A percentile compares a stretch with the other conserved stretches of the same genome.
These are phyloP conservation scores for Siniperca undulata DNA, from an alignment of 2,797 vertebrate genomes.

Conservation along the genomic window DNA sequence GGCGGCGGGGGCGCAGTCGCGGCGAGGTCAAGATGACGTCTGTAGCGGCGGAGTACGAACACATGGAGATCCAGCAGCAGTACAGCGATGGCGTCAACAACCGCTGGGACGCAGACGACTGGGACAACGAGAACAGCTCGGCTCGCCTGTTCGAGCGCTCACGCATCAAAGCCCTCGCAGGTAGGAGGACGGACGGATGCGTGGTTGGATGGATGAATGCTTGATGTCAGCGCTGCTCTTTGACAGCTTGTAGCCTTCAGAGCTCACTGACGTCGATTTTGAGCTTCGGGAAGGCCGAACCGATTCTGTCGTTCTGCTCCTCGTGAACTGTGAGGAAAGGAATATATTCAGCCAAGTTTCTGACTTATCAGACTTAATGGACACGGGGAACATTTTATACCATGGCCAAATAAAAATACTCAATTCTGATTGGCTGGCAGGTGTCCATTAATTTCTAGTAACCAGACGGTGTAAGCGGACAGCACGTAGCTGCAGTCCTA, in stretches of 20 bases:
- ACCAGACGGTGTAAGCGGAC: background rate
- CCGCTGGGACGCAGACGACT: conserved; percentile 97
- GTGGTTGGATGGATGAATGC: background rate
- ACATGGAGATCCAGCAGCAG: conserved; percentile 98
- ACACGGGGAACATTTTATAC: too few species aligned
- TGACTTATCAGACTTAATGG: background rate
- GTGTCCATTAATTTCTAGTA: background rate
- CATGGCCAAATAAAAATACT: too few species aligned
- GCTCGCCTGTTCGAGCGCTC: conserved; percentile 96
- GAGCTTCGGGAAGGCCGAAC: background rate
- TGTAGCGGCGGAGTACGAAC: conserved; percentile 94
- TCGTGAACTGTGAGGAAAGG: too few species aligned
- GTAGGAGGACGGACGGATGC: conserved; percentile 73
- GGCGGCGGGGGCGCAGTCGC: conserved; percentile 82
- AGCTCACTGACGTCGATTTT: background rate
- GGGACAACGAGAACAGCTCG: conserved; percentile 99
- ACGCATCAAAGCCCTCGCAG: conserved; percentile 97
- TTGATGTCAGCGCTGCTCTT: background rate
- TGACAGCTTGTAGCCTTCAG: background rate
- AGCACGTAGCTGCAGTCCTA: background rate
- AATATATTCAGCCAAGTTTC: background rate
- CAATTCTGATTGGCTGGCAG: background rate
- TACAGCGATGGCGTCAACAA: conserved; percentile 96
- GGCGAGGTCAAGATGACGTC: conserved; percentile 91
- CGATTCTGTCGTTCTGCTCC: background rate